These are phyloP conservation scores for Patella depressa DNA, from an alignment of 2,888 invertebrate genomes.

Conservation along the genomic window DNA sequence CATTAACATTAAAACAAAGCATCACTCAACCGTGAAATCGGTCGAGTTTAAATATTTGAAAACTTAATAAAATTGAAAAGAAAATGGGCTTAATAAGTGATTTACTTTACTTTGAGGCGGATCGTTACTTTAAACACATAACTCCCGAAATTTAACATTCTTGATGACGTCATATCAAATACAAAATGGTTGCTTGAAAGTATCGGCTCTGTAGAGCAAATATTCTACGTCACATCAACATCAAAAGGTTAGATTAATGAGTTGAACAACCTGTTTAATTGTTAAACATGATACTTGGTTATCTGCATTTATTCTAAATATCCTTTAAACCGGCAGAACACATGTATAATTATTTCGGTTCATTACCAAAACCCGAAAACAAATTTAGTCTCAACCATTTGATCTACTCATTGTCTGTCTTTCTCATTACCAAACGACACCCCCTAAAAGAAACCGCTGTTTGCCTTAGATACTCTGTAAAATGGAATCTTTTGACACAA, in stretches of 20 bases:
- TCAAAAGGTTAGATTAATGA: conserved; percentile 1
- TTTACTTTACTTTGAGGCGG: no score
- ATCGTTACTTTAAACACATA: no score
- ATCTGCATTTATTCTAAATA: conserved; percentile 2
- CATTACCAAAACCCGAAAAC: conserved; percentile 5
- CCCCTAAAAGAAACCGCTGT: conserved; percentile 3
- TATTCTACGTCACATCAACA: neutral
- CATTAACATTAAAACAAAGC: no score
- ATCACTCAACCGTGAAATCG: no score
- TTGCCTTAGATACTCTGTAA: neutral
- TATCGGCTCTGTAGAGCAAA: neutral
- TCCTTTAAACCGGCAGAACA: neutral
- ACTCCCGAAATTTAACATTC: neutral
- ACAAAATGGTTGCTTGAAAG: neutral
- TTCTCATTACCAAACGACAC: conserved; percentile 10
- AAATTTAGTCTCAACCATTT: conserved; percentile 5
- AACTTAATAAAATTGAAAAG: no score
- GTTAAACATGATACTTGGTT: conserved; percentile 2
- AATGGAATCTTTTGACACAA: conserved; percentile 12
- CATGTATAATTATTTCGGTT: conserved; percentile 6
- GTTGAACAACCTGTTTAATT: conserved; percentile 6
- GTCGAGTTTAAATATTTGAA: no score
- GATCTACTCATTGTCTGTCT: conserved; percentile 2
- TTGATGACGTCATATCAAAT: conserved; percentile 1
- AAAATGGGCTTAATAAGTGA: no score